A percentile compares a stretch with the other conserved stretches of the same genome.
Evolutionary conservation across 2,797 vertebrate species (phyloP).

Genomic region (Leucoraja ocellata): DNA sequence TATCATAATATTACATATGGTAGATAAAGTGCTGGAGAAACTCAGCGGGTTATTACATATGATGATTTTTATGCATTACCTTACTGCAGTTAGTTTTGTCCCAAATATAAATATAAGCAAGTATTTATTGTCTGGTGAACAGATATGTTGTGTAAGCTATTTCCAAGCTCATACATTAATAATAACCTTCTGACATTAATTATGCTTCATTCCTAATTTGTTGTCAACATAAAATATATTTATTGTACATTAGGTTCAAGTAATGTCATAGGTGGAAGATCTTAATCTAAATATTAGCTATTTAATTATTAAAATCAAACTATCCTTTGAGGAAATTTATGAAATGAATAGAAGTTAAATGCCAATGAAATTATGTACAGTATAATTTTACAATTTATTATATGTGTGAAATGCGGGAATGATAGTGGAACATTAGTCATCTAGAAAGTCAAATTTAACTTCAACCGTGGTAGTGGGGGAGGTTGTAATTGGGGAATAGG

Average conservation of each 20-base stretch:
- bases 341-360: background rate
- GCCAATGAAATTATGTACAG: background rate
- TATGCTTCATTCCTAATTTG: background rate
- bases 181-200: slow-evolving; percentile 18
- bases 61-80: background rate
- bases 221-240: background rate
- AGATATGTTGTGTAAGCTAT: background rate
- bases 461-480: background rate
- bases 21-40: too few species aligned
- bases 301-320: slow-evolving; percentile 20
- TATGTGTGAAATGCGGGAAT: background rate
- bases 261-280: background rate
- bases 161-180: slow-evolving; percentile 15
- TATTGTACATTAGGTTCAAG: slow-evolving; percentile 26
- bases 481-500: too few species aligned
- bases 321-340: background rate
- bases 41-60: background rate
- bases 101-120: background rate
- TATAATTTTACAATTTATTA: slow-evolving; percentile 1
- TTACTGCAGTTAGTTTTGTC: background rate
- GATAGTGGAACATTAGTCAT: background rate
- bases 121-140: background rate
- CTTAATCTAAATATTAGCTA: background rate
- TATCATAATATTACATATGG: background rate
- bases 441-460: background rate